phyloP scores from a whole-genome alignment of 2,113 vertebrate genomes.

The Edolisoma coerulescens region DNA sequence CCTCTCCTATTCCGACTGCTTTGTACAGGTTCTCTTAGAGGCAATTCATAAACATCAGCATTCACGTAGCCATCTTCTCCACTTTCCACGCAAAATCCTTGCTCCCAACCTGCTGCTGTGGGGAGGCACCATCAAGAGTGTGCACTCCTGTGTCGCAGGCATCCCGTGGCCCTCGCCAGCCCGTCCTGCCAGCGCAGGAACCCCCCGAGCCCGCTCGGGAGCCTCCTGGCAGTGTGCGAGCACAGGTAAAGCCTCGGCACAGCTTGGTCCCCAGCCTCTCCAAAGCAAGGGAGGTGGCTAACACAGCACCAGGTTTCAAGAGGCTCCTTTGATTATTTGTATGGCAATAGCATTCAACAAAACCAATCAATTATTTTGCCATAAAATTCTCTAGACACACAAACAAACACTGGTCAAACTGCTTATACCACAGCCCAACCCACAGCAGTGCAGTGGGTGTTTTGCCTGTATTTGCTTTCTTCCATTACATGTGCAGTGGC shows the following conservation, averaged over 20 bases:
- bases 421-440: not conserved
- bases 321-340: not conserved
- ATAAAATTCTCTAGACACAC: not conserved
- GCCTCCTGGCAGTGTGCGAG: not conserved
- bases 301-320: not conserved
- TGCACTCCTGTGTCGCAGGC: rapidly evolving
- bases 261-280: not conserved
- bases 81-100: not conserved
- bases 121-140: not conserved
- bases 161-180: rapidly evolving
- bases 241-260: not conserved
- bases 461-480: not conserved
- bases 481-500: not conserved
- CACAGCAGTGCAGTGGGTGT: rapidly evolving
- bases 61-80: rapidly evolving
- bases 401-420: not conserved
- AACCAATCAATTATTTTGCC: not conserved
- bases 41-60: not conserved
- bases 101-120: not conserved
- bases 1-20: not conserved
- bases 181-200: not conserved
- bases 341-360: not conserved
- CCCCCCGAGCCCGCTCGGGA: not conserved
- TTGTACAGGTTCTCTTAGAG: not conserved
- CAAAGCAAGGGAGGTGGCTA: not conserved